Evolutionary conservation across 2,888 invertebrate species (phyloP).

Genomic region (Omphaloscelis lunosa): DNA sequence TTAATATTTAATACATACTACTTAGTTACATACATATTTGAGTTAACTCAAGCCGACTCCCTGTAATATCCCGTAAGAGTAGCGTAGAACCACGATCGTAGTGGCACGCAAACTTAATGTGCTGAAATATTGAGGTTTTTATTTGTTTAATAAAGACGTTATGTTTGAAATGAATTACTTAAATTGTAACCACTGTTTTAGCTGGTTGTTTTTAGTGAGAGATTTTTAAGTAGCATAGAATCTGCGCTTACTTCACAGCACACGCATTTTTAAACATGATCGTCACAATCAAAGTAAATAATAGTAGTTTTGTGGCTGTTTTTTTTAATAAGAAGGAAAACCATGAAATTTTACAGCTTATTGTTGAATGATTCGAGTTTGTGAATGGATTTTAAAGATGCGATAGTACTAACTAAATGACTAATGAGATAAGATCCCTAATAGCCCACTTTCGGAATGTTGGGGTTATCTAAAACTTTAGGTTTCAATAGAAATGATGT

Average conservation of each 20-base stretch:
- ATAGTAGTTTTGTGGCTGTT: neutral
- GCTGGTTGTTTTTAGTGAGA: conserved; percentile 4
- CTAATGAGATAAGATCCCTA: neutral
- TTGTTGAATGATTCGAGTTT: conserved; percentile 10
- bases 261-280: conserved; percentile 16
- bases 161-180: conserved; percentile 37
- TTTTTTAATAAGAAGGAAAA: neutral
- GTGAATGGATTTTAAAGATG: conserved; percentile 7
- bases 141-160: conserved; percentile 46
- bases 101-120: conserved; percentile 73
- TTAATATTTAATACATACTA: conserved; percentile 78
- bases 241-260: neutral
- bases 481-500: conserved; percentile 20
- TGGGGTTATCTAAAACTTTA: conserved; percentile 22
- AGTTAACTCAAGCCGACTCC: conserved; percentile 60
- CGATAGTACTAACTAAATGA: conserved; percentile 3
- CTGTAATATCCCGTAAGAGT: conserved; percentile 62
- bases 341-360: neutral
- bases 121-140: conserved; percentile 61
- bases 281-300: conserved; percentile 14
- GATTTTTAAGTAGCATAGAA: conserved; percentile 9
- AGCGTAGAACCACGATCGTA: conserved; percentile 49
- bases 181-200: conserved; percentile 33
- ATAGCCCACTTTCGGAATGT: conserved; percentile 16
- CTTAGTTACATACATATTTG: conserved; percentile 73